phyloP scores from a whole-genome alignment of 2,797 vertebrate species.

The Microcaecilia unicolor region DNA sequence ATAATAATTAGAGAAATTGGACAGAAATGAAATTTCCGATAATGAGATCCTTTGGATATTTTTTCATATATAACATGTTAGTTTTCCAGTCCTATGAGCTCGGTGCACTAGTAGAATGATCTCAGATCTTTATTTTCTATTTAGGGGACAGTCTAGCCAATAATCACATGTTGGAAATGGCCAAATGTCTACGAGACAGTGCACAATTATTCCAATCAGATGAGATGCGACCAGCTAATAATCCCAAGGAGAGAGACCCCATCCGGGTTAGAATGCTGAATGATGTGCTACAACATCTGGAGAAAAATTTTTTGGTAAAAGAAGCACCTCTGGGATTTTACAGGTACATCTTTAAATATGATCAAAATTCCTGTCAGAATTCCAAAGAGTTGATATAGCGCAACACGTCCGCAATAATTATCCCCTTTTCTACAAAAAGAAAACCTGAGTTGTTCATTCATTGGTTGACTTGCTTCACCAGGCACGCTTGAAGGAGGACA shows the following conservation, averaged over 20 bases:
- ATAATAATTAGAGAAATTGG: too few relatives aligned
- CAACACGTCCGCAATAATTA: background rate
- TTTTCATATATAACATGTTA: too few relatives aligned
- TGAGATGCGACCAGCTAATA: slow-evolving; percentile 88
- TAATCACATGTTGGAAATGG: slow-evolving; percentile 49
- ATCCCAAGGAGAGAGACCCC: slow-evolving; percentile 76
- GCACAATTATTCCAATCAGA: slow-evolving; percentile 83
- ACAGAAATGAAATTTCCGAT: too few relatives aligned
- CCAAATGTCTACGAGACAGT: slow-evolving; percentile 64
- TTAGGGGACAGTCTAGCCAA: slow-evolving; percentile 46
- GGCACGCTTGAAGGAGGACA: too few relatives aligned
- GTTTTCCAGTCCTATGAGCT: too few relatives aligned
- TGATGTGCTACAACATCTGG: slow-evolving; percentile 77
- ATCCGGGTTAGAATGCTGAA: slow-evolving; percentile 85
- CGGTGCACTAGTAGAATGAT: too few relatives aligned
- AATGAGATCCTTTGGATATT: too few relatives aligned
- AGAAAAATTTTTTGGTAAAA: slow-evolving; percentile 75
- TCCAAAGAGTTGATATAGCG: background rate
- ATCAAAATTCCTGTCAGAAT: background rate
- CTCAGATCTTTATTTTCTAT: too few relatives aligned
- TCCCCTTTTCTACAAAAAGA: too few relatives aligned
- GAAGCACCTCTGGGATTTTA: slow-evolving; percentile 70
- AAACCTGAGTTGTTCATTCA: too few relatives aligned
- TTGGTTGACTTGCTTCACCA: too few relatives aligned
- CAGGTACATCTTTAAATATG: slow-evolving; percentile 49